phyloP scores from a whole-genome alignment of 1,140 invertebrate species.

The Danaus plexippus region DNA sequence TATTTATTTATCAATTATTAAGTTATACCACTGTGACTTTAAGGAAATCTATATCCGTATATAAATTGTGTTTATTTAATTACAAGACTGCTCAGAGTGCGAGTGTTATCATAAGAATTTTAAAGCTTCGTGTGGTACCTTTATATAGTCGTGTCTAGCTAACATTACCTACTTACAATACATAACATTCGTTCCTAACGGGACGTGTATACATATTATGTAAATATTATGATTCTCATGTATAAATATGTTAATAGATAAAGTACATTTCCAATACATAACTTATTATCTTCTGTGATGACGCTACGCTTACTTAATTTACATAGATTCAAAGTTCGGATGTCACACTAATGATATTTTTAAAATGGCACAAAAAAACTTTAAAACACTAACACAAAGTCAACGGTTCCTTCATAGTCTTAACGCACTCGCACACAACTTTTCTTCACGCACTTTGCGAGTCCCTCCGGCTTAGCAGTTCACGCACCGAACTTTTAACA shows the following conservation, averaged over 20 bases:
- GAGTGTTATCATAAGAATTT: conserved; percentile 71
- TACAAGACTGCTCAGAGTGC: conserved; percentile 64
- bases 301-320: conserved; percentile 62
- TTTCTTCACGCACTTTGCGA: conserved; percentile 27
- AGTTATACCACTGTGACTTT: conserved; percentile 7
- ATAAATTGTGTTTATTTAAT: conserved; percentile 45
- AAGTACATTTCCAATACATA: conserved; percentile 64
- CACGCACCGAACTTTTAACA: conserved; percentile 30
- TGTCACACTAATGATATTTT: conserved; percentile 67
- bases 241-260: conserved; percentile 70
- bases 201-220: conserved; percentile 71
- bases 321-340: conserved; percentile 69
- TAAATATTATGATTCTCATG: conserved; percentile 69
- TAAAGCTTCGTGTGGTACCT: conserved; percentile 71
- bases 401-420: conserved; percentile 57
- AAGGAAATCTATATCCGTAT: conserved; percentile 28
- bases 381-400: conserved; percentile 70
- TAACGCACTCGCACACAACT: conserved; percentile 38
- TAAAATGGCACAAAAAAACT: conserved; percentile 72
- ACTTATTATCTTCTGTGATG: conserved; percentile 66
- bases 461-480: conserved; percentile 26
- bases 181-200: conserved; percentile 70
- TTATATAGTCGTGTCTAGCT: conserved; percentile 61
- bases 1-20: conserved; percentile 8
- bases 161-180: conserved; percentile 66